Evolutionary conservation across 2,797 vertebrate species (phyloP), one percentile per base, ranked within the genome.

Genomic region (Microctenopoma steveboyesi): DNA sequence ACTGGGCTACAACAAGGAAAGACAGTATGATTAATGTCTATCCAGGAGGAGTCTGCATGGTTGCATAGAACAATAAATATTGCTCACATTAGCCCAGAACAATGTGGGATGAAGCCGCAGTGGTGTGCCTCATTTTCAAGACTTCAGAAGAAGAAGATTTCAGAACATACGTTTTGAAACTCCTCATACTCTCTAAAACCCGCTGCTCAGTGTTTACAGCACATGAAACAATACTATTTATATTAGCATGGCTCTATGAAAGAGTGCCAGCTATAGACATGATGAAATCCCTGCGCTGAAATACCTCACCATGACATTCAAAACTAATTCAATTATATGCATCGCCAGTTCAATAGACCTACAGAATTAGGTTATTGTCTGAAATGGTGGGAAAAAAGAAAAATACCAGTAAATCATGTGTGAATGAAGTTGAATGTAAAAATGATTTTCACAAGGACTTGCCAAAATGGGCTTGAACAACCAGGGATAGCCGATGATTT

Each of bases 301-400:
- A 74, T 88, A 86, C 87, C 69, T 84, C 81, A 81, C 86, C 78
- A 74, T 85, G 82, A 85, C 74, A 42, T 87, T 90, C 71, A 81
- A 85, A 88, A 89, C 86, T 90, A 88, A 91, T 90, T 92, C 86
- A 90, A 91, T 92, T 89, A 90, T 90, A 88, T 87, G 89, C 89
- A 90, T 88, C 85, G 87, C 47, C 84, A 85, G 86, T 90, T 85
- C 85, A 90, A 83, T 82, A 87, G 76, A 87, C 86, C 69, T 83
- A 86, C 84, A 92, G 78, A 90, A 90, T 85, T 88, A 75, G 71
- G 78, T 86, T 89, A 86, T 92, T 92, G 90, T 91, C 78, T 86
- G 78, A 80, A 87, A 87, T 76, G 42, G 83, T 67, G 63, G 63
- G 63, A 60, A 75, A 81, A 86, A 77, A 64, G 61, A 73, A 79